Evolutionary conservation across 2,113 vertebrate genomes (phyloP).

Genomic region (Myrmophylax atrothorax): DNA sequence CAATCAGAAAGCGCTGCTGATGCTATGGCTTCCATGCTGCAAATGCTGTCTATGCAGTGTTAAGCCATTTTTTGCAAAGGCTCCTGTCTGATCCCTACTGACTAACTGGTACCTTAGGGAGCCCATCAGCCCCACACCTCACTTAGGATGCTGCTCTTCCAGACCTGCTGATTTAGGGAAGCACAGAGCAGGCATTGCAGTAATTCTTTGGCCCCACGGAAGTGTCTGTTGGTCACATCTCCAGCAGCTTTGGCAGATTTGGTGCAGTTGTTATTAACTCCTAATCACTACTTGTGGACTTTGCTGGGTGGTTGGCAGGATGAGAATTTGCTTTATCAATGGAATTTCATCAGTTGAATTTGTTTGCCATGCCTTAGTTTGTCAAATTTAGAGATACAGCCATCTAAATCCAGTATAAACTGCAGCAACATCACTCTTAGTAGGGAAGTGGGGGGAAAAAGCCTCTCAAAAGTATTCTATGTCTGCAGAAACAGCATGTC

Average conservation of each 20-base stretch:
- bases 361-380: neutral
- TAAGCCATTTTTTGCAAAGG: neutral
- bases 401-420: neutral
- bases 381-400: neutral
- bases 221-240: neutral
- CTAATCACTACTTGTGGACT: neutral
- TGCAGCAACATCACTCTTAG: neutral
- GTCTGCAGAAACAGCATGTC: neutral
- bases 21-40: neutral
- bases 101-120: neutral
- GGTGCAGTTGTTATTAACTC: slow-evolving; percentile 3
- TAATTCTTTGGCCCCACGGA: neutral
- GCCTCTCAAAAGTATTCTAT: neutral
- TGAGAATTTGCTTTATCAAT: slow-evolving; percentile 1
- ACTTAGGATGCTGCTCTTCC: neutral
- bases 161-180: neutral
- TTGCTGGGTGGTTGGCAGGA: neutral
- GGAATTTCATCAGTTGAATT: neutral
- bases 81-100: neutral
- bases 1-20: neutral
- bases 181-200: neutral
- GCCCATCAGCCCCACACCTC: neutral
- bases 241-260: neutral
- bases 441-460: neutral
- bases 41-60: neutral